Evolutionary conservation across 1,140 invertebrate genomes (phyloP), one percentile per base, ranked within the genome.

Genomic region (Megathymus violae): DNA sequence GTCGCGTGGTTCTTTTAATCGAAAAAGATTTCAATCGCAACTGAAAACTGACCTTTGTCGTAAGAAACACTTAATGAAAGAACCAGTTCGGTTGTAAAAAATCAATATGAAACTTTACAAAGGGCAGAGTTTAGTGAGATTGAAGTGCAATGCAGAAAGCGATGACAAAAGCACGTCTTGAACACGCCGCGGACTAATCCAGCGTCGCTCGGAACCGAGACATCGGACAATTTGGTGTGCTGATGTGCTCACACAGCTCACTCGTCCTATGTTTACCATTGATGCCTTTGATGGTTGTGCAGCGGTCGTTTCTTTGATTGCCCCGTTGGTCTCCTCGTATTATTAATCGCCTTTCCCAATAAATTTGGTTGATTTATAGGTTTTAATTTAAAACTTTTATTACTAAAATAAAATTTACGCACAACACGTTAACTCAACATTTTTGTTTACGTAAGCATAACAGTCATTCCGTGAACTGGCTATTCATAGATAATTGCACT

Each of bases 41-140:
- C 16, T 34, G 25, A 27, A 34, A 15, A 7, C 22, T 43, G 25
- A 46, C 40, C 25, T 58, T 58, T 58, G 25, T 58, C 40, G 25
- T 31, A 44, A 46, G 27, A 46, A 59, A 59, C 41, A 59, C 54
- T 44, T 58, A 58, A 58, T 58, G 41, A 58, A 58, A 58, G 15
- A 17, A 25, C 14, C 41, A 58, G 25, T 58, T 58, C 54, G 54
- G 34, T 58, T 58, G 54, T 46, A 58, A 58, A 58, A 58, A 58
- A 41, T 58, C 54, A 58, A 58, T 58, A 40, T 46, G 54, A 31
- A 58, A 58, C 40, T 34, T 58, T 46, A 34, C 54, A 58, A 58
- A 58, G 54, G 54, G 54, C 54, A 58, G 54, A 58, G 54, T 58
- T 58, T 58, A 58, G 41, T 22, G 50, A 58, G 41, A 58, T 46